Percentiles rank a stretch among this genome's conserved stretches.
Conservation (phyloP, 2,888 invertebrate species). For the Schizaphis graminum region DNA sequence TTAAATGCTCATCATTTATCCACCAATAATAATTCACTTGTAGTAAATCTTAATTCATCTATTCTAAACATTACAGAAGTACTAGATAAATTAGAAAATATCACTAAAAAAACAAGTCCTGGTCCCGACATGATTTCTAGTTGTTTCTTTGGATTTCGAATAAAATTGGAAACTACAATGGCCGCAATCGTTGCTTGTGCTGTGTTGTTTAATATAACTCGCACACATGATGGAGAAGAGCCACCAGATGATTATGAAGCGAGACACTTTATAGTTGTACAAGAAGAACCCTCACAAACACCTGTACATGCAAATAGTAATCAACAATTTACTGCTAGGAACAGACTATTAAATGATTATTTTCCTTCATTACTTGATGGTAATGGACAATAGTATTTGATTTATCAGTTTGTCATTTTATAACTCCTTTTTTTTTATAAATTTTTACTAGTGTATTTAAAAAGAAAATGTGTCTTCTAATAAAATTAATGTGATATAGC, state of each 20-base stretch:
- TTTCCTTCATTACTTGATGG: not conserved
- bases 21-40: too few species aligned
- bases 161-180: slow-evolving; percentile 2
- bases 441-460: too few species aligned
- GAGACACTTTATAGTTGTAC: not conserved
- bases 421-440: too few species aligned
- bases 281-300: slow-evolving; percentile 1
- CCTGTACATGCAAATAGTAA: not conserved
- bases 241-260: not conserved
- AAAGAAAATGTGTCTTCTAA: too few species aligned
- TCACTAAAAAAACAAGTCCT: too few species aligned
- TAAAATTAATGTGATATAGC: too few species aligned
- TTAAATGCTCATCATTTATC: not conserved
- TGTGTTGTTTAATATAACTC: slow-evolving; percentile 4
- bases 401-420: too few species aligned
- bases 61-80: too few species aligned
- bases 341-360: slow-evolving; percentile 10
- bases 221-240: not conserved
- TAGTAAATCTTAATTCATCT: too few species aligned
- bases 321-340: slow-evolving; percentile 4
- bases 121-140: too few species aligned
- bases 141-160: slow-evolving; percentile 16
- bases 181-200: slow-evolving; percentile 8
- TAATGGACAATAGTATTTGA: too few species aligned
- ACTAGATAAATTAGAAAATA: too few species aligned